These are phyloP conservation scores for Bubo bubo DNA, from an alignment of 2,113 vertebrate genomes.

Conservation along the genomic window DNA sequence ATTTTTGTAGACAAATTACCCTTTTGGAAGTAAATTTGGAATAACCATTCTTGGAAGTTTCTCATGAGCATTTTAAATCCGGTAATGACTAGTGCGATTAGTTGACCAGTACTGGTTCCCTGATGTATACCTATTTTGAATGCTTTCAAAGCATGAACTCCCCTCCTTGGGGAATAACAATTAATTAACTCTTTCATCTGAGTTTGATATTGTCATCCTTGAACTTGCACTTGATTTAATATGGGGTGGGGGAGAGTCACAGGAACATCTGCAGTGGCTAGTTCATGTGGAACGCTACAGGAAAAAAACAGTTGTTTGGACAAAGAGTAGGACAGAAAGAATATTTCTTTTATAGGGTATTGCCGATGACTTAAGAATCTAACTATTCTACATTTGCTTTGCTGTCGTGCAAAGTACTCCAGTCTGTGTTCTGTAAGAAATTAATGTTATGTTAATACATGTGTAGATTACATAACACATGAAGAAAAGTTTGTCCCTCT, in stretches of 20 bases:
- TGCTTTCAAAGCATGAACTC: not conserved
- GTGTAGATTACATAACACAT: not conserved
- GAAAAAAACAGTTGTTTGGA: not conserved
- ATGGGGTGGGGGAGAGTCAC: not conserved
- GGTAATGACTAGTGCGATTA: not conserved
- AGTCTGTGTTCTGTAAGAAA: not conserved
- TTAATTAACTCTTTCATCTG: not conserved
- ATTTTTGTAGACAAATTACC: not conserved
- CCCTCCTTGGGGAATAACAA: not conserved
- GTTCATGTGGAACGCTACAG: not conserved
- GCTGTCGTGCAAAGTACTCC: not conserved
- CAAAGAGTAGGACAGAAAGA: not conserved
- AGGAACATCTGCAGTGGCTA: not conserved
- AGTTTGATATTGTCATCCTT: not conserved
- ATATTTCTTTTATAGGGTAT: not conserved
- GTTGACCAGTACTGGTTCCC: not conserved
- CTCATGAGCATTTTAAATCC: not conserved
- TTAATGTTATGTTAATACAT: not conserved
- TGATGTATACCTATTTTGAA: not conserved
- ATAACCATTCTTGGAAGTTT: not conserved
- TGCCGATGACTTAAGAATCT: not conserved
- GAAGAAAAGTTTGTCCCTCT: constrained; percentile 1
- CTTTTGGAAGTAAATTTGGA: not conserved
- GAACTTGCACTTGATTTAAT: not conserved
- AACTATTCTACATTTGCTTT: not conserved